Evolutionary conservation across 2,113 vertebrate genomes (phyloP).

Genomic region (Panurus biarmicus): DNA sequence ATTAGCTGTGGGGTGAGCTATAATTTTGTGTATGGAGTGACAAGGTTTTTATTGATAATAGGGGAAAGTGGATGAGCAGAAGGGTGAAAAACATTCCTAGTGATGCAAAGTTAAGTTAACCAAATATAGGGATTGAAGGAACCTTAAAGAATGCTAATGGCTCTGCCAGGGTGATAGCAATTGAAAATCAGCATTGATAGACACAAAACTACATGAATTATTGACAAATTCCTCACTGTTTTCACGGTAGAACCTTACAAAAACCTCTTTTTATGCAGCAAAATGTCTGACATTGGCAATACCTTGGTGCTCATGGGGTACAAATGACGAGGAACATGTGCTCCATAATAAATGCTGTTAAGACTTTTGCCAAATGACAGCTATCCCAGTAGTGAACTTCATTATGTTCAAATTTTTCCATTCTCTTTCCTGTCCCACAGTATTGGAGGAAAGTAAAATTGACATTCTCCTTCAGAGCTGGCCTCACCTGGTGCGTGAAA

Average conservation of each 20-base stretch:
- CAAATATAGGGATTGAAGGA: not conserved
- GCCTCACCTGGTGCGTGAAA: not conserved
- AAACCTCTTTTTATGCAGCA: not conserved
- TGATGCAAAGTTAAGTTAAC: not conserved
- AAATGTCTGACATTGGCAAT: not conserved
- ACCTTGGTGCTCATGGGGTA: not conserved
- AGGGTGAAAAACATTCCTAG: not conserved
- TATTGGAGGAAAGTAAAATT: not conserved
- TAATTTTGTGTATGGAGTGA: not conserved
- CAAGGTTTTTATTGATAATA: not conserved
- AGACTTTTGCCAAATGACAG: not conserved
- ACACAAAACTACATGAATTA: not conserved
- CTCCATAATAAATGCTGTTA: not conserved
- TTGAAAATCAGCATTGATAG: not conserved
- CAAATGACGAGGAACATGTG: not conserved
- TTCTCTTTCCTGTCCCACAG: not conserved
- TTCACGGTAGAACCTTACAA: not conserved
- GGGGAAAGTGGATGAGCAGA: not conserved
- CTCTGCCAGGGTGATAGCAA: not conserved
- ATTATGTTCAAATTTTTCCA: not conserved
- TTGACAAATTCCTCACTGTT: not conserved
- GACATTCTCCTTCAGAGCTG: not conserved
- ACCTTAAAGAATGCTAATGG: not conserved
- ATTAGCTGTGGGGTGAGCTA: not conserved
- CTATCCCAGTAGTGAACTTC: not conserved